phyloP scores from a whole-genome alignment of 2,888 invertebrate species.

The Ormyrus rosae region DNA sequence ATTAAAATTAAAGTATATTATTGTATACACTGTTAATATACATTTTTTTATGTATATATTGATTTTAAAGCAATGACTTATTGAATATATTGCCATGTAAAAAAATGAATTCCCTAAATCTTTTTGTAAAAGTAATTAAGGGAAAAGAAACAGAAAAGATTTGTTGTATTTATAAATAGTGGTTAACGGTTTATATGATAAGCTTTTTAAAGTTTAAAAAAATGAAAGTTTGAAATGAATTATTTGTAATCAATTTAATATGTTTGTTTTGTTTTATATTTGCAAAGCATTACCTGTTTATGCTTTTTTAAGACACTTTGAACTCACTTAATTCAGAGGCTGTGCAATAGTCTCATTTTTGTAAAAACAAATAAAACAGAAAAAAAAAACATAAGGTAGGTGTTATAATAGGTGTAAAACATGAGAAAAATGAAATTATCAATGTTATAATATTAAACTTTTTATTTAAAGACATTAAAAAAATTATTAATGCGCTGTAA shows the following conservation, averaged over 20 bases:
- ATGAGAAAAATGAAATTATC: slow-evolving; percentile 36
- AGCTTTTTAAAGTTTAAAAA: slow-evolving; percentile 28
- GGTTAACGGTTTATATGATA: slow-evolving; percentile 29
- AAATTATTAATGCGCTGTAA: slow-evolving; percentile 7
- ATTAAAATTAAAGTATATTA: background rate
- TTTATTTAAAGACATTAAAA: slow-evolving; percentile 5
- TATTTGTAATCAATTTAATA: slow-evolving; percentile 27
- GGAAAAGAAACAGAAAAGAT: slow-evolving; percentile 2
- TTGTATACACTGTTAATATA: too few relatives aligned
- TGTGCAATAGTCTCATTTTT: slow-evolving; percentile 52
- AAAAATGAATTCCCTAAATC: slow-evolving; percentile 19
- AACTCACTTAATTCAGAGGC: slow-evolving; percentile 45
- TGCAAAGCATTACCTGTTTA: slow-evolving; percentile 4
- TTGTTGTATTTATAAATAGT: slow-evolving; percentile 45
- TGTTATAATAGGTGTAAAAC: slow-evolving; percentile 19
- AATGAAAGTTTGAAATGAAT: slow-evolving; percentile 15
- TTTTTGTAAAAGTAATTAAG: slow-evolving; percentile 32
- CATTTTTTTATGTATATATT: slow-evolving; percentile 38
- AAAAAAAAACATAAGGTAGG: slow-evolving; percentile 26
- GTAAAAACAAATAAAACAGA: slow-evolving; percentile 21
- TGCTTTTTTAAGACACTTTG: slow-evolving; percentile 37
- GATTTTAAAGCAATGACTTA: slow-evolving; percentile 44
- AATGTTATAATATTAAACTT: slow-evolving; percentile 35
- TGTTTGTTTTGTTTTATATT: slow-evolving; percentile 34
- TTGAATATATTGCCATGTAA: slow-evolving; percentile 59